Evolutionary conservation across 2,113 vertebrate genomes (phyloP).

Genomic region (Crotalus tigris): DNA sequence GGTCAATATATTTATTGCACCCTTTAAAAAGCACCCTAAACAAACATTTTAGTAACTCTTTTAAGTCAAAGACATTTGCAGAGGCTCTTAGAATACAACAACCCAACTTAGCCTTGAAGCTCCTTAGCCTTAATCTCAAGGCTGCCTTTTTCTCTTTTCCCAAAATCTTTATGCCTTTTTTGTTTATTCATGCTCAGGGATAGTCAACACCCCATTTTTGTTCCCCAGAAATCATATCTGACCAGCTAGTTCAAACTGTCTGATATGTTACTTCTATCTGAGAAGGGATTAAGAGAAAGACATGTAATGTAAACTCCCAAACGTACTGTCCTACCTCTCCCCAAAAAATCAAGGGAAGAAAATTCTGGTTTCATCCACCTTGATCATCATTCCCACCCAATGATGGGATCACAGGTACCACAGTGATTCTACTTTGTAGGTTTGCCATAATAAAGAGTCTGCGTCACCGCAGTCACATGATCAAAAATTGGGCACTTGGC

Average conservation of each 20-base stretch:
- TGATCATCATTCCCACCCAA: neutral
- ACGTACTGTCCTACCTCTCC: neutral
- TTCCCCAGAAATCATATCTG: neutral
- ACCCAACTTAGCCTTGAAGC: neutral
- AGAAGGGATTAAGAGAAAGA: neutral
- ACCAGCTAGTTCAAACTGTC: neutral
- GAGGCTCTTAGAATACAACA: neutral
- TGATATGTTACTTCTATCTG: neutral
- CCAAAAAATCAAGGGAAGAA: neutral
- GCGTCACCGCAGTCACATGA: no score
- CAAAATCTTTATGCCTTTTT: neutral
- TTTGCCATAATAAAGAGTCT: no score
- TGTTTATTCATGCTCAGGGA: neutral
- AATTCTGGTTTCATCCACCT: neutral
- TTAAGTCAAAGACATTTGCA: rapidly evolving
- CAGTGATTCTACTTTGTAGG: no score
- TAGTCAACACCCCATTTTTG: neutral
- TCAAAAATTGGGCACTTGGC: no score
- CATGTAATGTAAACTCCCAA: neutral
- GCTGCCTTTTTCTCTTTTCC: neutral
- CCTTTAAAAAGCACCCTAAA: neutral
- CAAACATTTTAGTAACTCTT: constrained; percentile 11
- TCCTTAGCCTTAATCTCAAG: neutral
- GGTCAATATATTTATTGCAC: neutral
- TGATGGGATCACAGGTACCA: neutral